These are phyloP conservation scores for Acanthopagrus latus DNA, from an alignment of 2,797 vertebrate genomes.

Conservation along the genomic window DNA sequence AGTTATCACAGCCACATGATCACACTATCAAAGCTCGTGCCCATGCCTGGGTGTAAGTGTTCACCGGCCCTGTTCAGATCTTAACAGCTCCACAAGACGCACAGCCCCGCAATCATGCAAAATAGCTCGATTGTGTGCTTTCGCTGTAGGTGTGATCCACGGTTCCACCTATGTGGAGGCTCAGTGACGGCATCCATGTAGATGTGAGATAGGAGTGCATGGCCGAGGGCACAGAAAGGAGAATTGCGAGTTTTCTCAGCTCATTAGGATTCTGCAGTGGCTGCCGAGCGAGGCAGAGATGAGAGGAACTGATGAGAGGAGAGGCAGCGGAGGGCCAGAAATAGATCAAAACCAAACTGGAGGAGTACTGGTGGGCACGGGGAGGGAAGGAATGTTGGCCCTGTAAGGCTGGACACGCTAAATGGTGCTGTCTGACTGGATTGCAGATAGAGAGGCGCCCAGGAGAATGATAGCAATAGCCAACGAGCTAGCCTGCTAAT, in stretches of 20 bases:
- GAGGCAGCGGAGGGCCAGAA: constrained; percentile 67
- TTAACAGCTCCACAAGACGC: constrained; percentile 38
- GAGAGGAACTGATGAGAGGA: constrained; percentile 73
- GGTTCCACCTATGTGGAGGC: constrained; percentile 21
- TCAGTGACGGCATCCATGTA: constrained; percentile 12
- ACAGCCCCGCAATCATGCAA: constrained; percentile 14
- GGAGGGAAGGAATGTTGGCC: constrained; percentile 61
- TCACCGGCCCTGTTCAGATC: constrained; percentile 46
- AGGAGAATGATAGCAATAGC: constrained; percentile 38
- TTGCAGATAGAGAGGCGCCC: constrained; percentile 61
- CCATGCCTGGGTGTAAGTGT: constrained; percentile 25
- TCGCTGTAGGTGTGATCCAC: constrained; percentile 25
- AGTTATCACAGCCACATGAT: constrained; percentile 62
- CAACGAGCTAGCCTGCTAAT: constrained; percentile 54
- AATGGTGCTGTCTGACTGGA: constrained; percentile 70
- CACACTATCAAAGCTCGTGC: constrained; percentile 66
- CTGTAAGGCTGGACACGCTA: constrained; percentile 65
- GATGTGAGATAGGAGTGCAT: constrained; percentile 34
- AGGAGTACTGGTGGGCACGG: constrained; percentile 56
- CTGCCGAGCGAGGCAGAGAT: constrained; percentile 57
- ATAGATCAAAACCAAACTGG: constrained; percentile 77
- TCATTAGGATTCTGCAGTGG: constrained; percentile 74
- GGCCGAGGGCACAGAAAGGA: constrained; percentile 29
- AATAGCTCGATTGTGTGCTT: constrained; percentile 28
- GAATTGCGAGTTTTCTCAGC: constrained; percentile 43